Evolutionary conservation across 2,113 vertebrate genomes (phyloP), one percentile per base, ranked within the genome.

Genomic region (Protomyctophum bolini): DNA sequence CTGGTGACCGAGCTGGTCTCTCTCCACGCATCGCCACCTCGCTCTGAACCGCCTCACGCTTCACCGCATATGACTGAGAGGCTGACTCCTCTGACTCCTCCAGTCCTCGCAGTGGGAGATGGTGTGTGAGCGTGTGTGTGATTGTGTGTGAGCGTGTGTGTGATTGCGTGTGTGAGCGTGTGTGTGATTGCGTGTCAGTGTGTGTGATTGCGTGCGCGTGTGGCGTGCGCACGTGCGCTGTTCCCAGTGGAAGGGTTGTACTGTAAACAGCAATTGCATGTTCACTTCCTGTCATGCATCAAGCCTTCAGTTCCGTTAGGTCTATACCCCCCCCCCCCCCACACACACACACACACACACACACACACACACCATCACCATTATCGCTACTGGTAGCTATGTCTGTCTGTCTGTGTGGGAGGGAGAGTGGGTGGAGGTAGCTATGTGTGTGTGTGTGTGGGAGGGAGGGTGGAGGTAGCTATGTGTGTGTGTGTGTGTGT

Each of bases 271-370:
- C 71, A 69, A 69, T 66, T 60, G 65, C 72, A 65, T 77, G 63
- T 73, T 68, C 49, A 77, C 74, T 79, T 85, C 70, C 80, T 83
- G 72, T 55, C 67, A 81, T 77, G 56, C 73, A 68, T 81, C 70
- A 81, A 75, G 29, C 59, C 61, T 49, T 73, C 51, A 65, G n/a
- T 66, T 61, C 46, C 14, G 5, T 15, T 21, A 7, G 7, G n/a
- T 50, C 3, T 46, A 21, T 21, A 58, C 8, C 4, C 8, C 6
- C 14, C 28, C 57, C 33, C 2, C 33, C 33, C 2, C 33, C 33
- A 33, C 33, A n/a, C 33, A 33, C 33, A n/a, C 33, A 33, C 33
- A n/a, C n/a, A n/a, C 33, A n/a, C n/a, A n/a, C n/a, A n/a, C n/a
- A n/a, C n/a, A n/a, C n/a, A n/a, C n/a, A n/a, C n/a, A n/a, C n/a